Base-by-base conservation (phyloP, 2,888 invertebrate genomes). In the Dynastes grantii region DNA sequence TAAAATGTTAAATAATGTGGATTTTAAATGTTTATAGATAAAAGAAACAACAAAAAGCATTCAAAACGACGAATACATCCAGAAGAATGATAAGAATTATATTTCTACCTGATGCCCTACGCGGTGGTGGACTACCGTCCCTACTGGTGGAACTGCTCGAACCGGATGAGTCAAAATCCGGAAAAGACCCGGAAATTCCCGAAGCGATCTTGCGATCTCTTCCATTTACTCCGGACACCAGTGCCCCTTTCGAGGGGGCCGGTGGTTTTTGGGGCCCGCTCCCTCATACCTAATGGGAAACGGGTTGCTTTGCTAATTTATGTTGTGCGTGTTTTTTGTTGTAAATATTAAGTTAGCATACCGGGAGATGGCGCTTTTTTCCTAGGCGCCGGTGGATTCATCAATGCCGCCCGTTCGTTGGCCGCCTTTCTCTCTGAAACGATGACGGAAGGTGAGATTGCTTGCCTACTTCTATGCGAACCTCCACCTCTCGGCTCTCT, bases 351-450 rank as follows among this genome's bases (percentile, higher is more conserved):
- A 0, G 5, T 32, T 5, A 22, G 27, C 22, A 75, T 80, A 91
- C 91, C 90, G 88, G 91, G 87, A 87, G 91, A 80, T 87, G 87
- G 87, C 84, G 91, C 85, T 87, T 89, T 85, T 88, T 88, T 87
- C 73, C 91, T 90, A 79, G 94, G 94, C 81, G 94, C 94, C 16
- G 94, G 94, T 80, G 94, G 94, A 89, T 94, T 94, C 94, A 94
- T 94, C 80, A 94, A 89, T 78, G 93, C 92, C 4, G 93, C 93
- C 68, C 94, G 91, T 84, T 93, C 93, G 40, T 90, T 91, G 61
- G 93, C 92, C 83, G 92, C 90, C 79, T 92, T 91, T 79, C 92
- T 90, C 88, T 92, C 92, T 77, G 92, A 92, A 0, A 92, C 92
- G 82, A 92, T 92, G 86, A 92, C 92, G 81, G 92, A 92, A 80